Evolutionary conservation across 1,140 invertebrate genomes (phyloP).

Genomic region (Pseudomyrmex flavicornis): DNA sequence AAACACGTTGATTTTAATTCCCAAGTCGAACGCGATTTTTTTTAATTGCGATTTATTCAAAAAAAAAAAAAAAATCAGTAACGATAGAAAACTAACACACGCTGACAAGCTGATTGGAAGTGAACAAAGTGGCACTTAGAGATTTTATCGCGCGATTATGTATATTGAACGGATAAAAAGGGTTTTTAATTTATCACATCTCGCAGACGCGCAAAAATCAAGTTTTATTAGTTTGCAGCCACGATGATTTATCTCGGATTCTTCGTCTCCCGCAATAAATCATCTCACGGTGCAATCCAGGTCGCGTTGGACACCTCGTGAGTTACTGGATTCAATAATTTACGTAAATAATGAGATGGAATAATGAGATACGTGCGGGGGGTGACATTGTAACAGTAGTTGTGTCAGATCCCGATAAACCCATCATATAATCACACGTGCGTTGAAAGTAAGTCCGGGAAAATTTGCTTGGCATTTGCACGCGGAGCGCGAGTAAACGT

Average conservation of each 20-base stretch:
- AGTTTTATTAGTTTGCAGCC: conserved; percentile 5
- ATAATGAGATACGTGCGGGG: conserved; percentile 16
- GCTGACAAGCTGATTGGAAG: background rate
- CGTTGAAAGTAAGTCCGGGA: conserved; percentile 20
- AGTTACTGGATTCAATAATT: conserved; percentile 42
- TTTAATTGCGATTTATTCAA: background rate
- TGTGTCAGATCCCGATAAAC: conserved; percentile 51
- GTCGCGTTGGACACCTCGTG: conserved; percentile 28
- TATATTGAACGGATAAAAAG: conserved; percentile 17
- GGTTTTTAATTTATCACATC: conserved; percentile 25
- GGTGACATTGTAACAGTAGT: conserved; percentile 42
- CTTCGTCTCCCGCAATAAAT: conserved; percentile 35
- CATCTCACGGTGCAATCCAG: conserved; percentile 28
- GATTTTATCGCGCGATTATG: conserved; percentile 24
- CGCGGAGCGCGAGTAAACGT: conserved; percentile 11
- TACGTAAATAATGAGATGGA: conserved; percentile 44
- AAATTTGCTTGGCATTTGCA: conserved; percentile 29
- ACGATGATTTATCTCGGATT: conserved; percentile 40
- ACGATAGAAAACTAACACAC: conserved; percentile 2
- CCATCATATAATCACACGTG: background rate
- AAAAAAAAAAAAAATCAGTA: background rate
- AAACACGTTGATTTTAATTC: too few relatives aligned
- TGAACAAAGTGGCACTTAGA: conserved; percentile 2
- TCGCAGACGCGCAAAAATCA: conserved; percentile 8
- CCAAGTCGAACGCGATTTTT: too few relatives aligned